These are phyloP conservation scores for Rutilus rutilus DNA, from an alignment of 2,113 vertebrate genomes.

Conservation along the genomic window DNA sequence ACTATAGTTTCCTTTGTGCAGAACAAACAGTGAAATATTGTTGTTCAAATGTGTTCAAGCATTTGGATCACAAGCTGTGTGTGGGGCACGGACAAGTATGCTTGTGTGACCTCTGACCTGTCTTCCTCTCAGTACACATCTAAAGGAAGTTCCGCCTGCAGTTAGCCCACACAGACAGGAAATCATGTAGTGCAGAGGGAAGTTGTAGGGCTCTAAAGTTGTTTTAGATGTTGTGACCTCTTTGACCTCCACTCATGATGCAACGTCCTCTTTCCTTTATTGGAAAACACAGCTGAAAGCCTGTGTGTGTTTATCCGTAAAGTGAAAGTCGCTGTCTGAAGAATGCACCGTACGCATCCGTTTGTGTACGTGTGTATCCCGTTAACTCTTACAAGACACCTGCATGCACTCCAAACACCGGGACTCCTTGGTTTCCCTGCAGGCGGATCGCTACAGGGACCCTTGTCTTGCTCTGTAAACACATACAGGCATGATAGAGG, in stretches of 20 bases:
- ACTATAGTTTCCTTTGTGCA: slow-evolving; percentile 23
- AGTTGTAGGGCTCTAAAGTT: slow-evolving; percentile 55
- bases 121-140: slow-evolving; percentile 40
- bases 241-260: slow-evolving; percentile 40
- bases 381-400: slow-evolving; percentile 6
- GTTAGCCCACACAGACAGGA: slow-evolving; percentile 48
- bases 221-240: slow-evolving; percentile 44
- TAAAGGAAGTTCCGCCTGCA: slow-evolving; percentile 34
- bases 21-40: slow-evolving; percentile 27
- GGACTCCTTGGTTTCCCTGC: neutral
- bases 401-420: slow-evolving; percentile 28
- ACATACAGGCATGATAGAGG: slow-evolving; percentile 68
- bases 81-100: neutral
- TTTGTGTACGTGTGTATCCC: slow-evolving; percentile 53
- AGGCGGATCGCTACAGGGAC: neutral
- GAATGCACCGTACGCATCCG: slow-evolving; percentile 61
- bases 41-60: slow-evolving; percentile 3
- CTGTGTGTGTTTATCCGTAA: slow-evolving; percentile 34
- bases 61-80: neutral
- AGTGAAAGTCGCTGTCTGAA: slow-evolving; percentile 8
- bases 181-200: slow-evolving; percentile 49
- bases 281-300: slow-evolving; percentile 2
- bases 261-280: slow-evolving; percentile 43
- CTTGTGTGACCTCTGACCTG: slow-evolving; percentile 49
- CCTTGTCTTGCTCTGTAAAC: slow-evolving; percentile 60